These are phyloP conservation scores for Microcebus ravelobensis DNA, from an alignment of 2,113 vertebrate genomes.

Conservation along the genomic window DNA sequence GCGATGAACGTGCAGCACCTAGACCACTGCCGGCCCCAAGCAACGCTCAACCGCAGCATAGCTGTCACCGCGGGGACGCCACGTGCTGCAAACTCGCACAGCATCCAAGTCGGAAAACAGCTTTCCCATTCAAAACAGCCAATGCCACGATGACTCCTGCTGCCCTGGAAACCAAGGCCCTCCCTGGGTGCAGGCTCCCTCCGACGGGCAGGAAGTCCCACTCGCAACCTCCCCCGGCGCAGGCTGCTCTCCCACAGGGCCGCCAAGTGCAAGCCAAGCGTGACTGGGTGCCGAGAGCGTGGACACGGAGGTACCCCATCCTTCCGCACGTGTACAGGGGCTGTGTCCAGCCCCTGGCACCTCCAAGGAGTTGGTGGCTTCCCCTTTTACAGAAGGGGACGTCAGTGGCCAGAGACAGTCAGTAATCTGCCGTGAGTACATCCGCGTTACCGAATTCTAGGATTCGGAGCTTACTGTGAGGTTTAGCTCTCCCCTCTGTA, in stretches of 20 bases:
- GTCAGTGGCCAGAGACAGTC: background rate
- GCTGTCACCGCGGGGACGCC: accelerated
- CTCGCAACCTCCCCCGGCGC: background rate
- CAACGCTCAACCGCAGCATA: too few relatives aligned
- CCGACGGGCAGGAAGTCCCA: background rate
- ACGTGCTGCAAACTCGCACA: accelerated
- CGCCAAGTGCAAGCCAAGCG: background rate
- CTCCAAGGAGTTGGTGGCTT: background rate
- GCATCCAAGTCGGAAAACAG: too few relatives aligned
- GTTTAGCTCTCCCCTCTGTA: accelerated
- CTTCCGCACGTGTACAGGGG: accelerated
- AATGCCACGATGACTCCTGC: background rate
- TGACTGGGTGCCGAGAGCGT: background rate
- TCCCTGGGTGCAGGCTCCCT: background rate
- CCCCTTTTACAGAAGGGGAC: background rate
- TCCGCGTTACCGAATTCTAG: background rate
- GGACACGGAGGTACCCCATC: too few relatives aligned
- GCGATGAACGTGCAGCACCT: accelerated
- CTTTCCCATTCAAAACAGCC: background rate
- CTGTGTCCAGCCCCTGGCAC: background rate
- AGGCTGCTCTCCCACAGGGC: background rate
- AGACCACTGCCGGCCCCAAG: background rate
- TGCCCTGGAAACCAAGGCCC: too few relatives aligned
- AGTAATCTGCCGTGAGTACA: background rate
- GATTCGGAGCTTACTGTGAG: accelerated